Percentiles rank a stretch among this genome's conserved stretches.
Evolutionary conservation across 2,888 invertebrate genomes (phyloP).

Genomic region (Chrysolina haemoptera): DNA sequence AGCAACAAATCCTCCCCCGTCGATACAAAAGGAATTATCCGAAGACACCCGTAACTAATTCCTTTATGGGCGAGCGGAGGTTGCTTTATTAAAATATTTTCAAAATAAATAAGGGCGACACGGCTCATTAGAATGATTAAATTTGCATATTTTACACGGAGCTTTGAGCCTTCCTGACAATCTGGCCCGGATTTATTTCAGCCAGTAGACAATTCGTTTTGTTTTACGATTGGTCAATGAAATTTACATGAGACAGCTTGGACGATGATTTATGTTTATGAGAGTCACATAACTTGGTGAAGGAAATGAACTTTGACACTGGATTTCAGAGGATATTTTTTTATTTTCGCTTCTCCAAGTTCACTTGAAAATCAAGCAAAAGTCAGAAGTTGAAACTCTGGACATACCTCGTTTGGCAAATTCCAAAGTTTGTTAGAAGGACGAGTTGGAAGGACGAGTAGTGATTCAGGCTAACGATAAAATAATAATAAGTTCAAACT

Average conservation of each 20-base stretch:
- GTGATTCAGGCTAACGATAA: too few species aligned
- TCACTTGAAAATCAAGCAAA: too few species aligned
- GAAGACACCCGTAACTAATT: conserved; percentile 54
- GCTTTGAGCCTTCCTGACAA: conserved; percentile 35
- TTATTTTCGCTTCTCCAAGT: too few species aligned
- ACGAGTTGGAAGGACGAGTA: too few species aligned
- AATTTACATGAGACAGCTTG: conserved; percentile 30
- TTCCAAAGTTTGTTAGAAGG: too few species aligned
- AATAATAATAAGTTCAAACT: too few species aligned
- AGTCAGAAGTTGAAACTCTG: too few species aligned
- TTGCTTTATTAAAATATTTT: conserved; percentile 56
- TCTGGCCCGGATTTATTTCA: conserved; percentile 40
- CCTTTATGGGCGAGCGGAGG: conserved; percentile 41
- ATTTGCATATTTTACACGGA: conserved; percentile 55
- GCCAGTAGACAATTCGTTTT: conserved; percentile 23
- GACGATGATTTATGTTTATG: conserved; percentile 16
- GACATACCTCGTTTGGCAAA: too few species aligned
- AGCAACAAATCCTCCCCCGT: conserved; percentile 29
- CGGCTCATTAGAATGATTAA: conserved; percentile 57
- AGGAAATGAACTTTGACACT: neutral
- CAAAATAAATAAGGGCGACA: conserved; percentile 57
- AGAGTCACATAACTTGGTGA: neutral
- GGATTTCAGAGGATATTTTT: too few species aligned
- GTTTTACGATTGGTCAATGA: conserved; percentile 32
- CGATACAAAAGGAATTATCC: conserved; percentile 49